These are phyloP conservation scores for Florisuga fusca DNA, from an alignment of 2,797 vertebrate species.

Conservation along the genomic window DNA sequence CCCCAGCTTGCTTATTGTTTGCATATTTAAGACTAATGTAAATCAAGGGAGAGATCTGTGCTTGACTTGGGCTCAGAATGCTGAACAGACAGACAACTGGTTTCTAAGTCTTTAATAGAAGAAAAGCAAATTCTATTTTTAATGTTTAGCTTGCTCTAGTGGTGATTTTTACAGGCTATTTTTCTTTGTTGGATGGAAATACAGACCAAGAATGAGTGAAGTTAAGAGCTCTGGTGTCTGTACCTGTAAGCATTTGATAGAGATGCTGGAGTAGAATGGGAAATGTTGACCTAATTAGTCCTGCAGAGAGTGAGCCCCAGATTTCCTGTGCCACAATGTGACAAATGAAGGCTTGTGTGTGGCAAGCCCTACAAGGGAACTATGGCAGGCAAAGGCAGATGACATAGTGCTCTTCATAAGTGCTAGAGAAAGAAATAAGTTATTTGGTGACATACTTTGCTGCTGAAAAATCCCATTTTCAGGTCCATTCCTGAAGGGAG, in stretches of 20 bases:
- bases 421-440: background rate
- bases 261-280: background rate
- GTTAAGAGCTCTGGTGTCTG: background rate
- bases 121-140: background rate
- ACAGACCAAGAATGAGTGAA: background rate
- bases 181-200: background rate
- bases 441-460: background rate
- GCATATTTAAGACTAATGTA: slow-evolving; percentile 43
- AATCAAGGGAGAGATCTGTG: background rate
- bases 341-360: background rate
- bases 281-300: background rate
- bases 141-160: background rate
- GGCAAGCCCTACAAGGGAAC: background rate
- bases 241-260: background rate
- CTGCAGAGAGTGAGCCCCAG: background rate
- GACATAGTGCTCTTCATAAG: background rate
- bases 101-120: slow-evolving; percentile 32
- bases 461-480: background rate
- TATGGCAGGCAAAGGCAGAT: background rate
- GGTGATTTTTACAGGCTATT: background rate
- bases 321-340: background rate
- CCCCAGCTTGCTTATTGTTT: slow-evolving; percentile 53
- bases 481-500: background rate
- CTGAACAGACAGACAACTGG: background rate
- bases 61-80: slow-evolving; percentile 13